Base-by-base conservation (phyloP, 2,888 invertebrate species). In the Sinhomidia bicolor region DNA sequence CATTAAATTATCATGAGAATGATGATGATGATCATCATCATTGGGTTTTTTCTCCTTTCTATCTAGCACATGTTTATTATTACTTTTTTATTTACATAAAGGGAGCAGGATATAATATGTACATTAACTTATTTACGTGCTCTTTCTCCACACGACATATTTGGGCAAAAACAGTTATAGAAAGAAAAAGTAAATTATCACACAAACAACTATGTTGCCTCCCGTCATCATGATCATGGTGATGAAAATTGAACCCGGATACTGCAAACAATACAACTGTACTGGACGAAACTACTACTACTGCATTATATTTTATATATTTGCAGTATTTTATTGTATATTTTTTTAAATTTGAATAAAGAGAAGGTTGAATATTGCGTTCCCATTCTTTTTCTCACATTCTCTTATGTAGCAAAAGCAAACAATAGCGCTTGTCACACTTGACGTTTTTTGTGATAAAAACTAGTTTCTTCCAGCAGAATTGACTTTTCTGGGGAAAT, bases 391-490 rank as follows among this genome's bases (percentile, higher is more conserved):
- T 41, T 36, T 36, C 20, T 41, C 20, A 65, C 26, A 20, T 32
- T 51, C 14, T n/a, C 12, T 57, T 5, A 26, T n/a, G 29, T 26
- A 62, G 20, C 20, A 41, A 14, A 65, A 12, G 3, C 62, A 1
- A 1, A 62, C 62, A 62, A 62, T 57, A 41, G 47, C n/a, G n/a
- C n/a, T n/a, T n/a, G n/a, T 47, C 51, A 51, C 76, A 51, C 17
- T 60, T 79, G 20, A n/a, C 23, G 60, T n/a, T n/a, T n/a, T n/a
- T n/a, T n/a, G n/a, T n/a, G 41, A 20, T 51, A 79, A 79, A 84
- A 84, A 76, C 76, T 74, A 47, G 76, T 84, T 84, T 84, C 84
- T n/a, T n/a, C n/a, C n/a, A n/a, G n/a, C 84, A 84, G 84, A 23
- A 60, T 7, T 20, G 36, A 17, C 32, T 29, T 29, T 65, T 32